Conservation (phyloP, 2,113 vertebrate genomes). For the Motacilla tschutschensis region DNA sequence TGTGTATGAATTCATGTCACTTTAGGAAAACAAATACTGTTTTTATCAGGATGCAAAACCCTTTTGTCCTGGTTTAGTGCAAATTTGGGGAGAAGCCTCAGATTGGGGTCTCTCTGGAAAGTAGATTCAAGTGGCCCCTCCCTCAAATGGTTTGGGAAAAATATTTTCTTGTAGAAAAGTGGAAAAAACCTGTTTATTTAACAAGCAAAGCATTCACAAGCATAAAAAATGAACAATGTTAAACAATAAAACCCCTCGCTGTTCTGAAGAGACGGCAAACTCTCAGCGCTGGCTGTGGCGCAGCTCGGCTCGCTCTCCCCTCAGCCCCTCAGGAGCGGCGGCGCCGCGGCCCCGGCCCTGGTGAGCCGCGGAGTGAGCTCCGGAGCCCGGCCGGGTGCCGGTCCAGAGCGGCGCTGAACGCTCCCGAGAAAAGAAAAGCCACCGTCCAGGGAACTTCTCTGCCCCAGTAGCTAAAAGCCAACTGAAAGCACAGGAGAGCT, state of each 20-base stretch:
- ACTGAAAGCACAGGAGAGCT: background rate
- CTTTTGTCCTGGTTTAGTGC: background rate
- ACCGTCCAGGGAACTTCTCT: background rate
- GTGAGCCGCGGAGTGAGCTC: background rate
- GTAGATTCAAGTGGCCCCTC: background rate
- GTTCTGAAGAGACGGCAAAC: background rate
- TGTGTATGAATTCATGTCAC: background rate
- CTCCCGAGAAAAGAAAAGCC: background rate
- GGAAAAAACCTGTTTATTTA: background rate
- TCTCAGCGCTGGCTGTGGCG: background rate
- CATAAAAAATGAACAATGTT: background rate
- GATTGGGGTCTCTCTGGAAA: background rate
- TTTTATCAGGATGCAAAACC: background rate
- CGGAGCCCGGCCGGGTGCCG: accelerated
- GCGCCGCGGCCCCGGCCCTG: background rate
- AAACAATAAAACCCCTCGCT: background rate
- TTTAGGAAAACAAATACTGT: background rate
- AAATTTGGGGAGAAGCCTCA: background rate
- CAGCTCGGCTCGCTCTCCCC: background rate
- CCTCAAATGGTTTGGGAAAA: background rate
- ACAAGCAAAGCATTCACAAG: background rate
- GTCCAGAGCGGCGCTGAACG: background rate
- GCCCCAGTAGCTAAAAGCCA: background rate
- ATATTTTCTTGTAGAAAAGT: background rate
- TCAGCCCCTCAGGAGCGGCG: background rate